phyloP scores from a whole-genome alignment of 2,888 invertebrate species.

The Heliconius cydno region DNA sequence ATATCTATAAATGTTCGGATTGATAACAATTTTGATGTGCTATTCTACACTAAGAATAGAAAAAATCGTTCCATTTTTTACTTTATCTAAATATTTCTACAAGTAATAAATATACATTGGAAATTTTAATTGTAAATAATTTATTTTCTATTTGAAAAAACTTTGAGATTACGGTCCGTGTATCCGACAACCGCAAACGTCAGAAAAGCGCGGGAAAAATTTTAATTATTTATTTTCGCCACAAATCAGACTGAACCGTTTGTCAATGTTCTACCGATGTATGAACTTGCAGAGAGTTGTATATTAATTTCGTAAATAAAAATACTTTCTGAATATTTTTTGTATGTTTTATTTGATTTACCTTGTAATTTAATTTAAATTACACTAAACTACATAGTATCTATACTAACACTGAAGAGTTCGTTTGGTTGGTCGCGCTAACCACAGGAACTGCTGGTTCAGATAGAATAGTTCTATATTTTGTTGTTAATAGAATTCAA shows the following conservation, averaged over 20 bases:
- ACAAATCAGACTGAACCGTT: conserved; percentile 65
- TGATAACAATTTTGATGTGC: background rate
- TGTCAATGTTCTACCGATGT: conserved; percentile 72
- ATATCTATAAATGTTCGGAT: background rate
- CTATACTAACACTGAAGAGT: too few species aligned
- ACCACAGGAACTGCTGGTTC: too few species aligned
- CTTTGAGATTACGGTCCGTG: conserved; percentile 47
- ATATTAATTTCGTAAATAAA: conserved; percentile 82
- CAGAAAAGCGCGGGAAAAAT: conserved; percentile 36
- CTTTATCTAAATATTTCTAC: background rate
- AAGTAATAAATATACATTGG: background rate
- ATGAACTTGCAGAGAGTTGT: conserved; percentile 76
- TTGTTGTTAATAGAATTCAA: too few species aligned
- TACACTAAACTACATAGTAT: too few species aligned
- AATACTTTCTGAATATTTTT: conserved; percentile 71
- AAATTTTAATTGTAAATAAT: background rate
- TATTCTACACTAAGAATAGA: too few species aligned
- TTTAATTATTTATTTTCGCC: conserved; percentile 44
- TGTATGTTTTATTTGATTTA: conserved; percentile 44
- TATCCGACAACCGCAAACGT: conserved; percentile 42
- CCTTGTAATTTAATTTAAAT: background rate
- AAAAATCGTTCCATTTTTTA: background rate
- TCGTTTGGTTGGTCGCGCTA: too few species aligned
- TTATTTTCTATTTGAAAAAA: background rate
- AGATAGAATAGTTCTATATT: too few species aligned